phyloP scores from a whole-genome alignment of 2,888 invertebrate species.

The Melieria omissa region DNA sequence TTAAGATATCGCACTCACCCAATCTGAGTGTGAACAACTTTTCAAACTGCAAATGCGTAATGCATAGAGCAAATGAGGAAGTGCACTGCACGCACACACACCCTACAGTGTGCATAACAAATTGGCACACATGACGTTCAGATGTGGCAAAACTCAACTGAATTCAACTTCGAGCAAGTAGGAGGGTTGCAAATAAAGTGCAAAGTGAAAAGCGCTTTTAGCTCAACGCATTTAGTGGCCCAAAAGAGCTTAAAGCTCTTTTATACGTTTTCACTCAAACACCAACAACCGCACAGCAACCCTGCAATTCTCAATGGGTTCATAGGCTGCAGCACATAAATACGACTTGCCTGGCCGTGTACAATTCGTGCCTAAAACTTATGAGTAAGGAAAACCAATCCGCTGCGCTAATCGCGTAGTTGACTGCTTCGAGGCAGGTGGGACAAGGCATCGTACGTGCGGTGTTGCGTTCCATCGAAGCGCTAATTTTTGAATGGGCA shows the following conservation, averaged over 20 bases:
- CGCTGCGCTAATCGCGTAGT: constrained; percentile 60
- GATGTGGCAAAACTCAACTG: no score
- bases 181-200: no score
- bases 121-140: no score
- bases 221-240: no score
- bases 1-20: no score
- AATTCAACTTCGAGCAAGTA: no score
- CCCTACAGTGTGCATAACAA: no score
- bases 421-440: constrained; percentile 59
- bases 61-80: no score
- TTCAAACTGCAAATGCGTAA: no score
- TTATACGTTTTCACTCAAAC: constrained; percentile 1
- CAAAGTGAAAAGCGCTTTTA: no score
- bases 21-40: no score
- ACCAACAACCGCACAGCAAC: constrained; percentile 6
- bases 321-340: background rate
- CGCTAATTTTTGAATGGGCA: constrained; percentile 62
- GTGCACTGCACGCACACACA: no score
- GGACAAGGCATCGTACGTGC: constrained; percentile 19
- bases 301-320: constrained; percentile 40
- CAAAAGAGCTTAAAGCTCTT: constrained; percentile 19
- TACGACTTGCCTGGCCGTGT: background rate
- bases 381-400: constrained; percentile 64
- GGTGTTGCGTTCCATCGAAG: constrained; percentile 50
- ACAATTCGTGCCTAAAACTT: constrained; percentile 58